Percentiles rank a stretch among this genome's conserved stretches.
Evolutionary conservation across 92 coral and sea anemone genomes (phyloP).

Genomic region (Porites rus): DNA sequence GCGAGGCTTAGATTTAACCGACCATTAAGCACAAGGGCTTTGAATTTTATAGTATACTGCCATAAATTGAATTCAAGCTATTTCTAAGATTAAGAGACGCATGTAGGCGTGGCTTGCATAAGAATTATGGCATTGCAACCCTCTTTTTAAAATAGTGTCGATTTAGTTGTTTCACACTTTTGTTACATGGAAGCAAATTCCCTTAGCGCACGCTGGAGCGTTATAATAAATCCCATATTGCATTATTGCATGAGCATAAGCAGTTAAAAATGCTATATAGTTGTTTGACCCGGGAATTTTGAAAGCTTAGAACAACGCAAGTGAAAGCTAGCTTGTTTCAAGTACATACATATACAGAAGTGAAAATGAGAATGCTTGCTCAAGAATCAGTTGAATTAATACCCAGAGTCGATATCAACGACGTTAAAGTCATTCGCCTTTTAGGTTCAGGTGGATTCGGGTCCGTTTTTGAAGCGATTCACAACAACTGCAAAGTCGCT

Average conservation of each 20-base stretch:
- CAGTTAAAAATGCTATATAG: not conserved
- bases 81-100: not conserved
- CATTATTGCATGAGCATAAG: not conserved
- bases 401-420: conserved; percentile 72
- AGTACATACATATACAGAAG: not conserved
- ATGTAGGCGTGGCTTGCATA: not conserved
- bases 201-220: not conserved
- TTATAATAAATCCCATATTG: not conserved
- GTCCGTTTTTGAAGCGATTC: conserved; percentile 84
- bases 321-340: conserved; percentile 1
- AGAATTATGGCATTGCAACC: not conserved
- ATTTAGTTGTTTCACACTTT: not conserved
- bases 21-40: too few species aligned
- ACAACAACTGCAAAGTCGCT: conserved; percentile 82
- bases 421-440: conserved; percentile 67
- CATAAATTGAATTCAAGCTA: not conserved
- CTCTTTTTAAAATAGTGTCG: not conserved
- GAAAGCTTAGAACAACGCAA: conserved; percentile 17
- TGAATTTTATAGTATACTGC: too few species aligned
- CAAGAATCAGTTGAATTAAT: conserved; percentile 25
- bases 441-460: conserved; percentile 98
- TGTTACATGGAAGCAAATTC: conserved; percentile 11
- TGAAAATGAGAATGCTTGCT: conserved; percentile 54
- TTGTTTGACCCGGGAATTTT: conserved; percentile 47
- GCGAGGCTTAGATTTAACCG: too few species aligned